These are phyloP conservation scores for Arnoldichthys spilopterus DNA, from an alignment of 2,797 vertebrate species.

Conservation along the genomic window DNA sequence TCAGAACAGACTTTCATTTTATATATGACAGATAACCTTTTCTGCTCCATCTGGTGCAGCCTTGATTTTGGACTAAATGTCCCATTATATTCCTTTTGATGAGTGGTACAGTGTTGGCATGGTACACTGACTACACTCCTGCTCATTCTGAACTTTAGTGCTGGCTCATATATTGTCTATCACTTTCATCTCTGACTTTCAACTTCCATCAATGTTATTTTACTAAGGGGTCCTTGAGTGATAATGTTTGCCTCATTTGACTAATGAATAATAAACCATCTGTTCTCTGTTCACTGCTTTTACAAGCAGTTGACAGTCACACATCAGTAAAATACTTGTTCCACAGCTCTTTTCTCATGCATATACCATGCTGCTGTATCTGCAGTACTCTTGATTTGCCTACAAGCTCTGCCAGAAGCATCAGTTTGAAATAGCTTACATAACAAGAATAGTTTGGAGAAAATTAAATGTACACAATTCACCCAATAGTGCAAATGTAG, in stretches of 20 bases:
- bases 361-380: neutral
- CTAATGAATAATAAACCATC: neutral
- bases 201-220: neutral
- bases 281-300: neutral
- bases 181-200: neutral
- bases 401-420: neutral
- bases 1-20: neutral
- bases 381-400: neutral
- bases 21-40: slow-evolving; percentile 42
- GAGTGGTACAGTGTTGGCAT: neutral
- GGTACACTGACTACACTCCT: slow-evolving; percentile 6
- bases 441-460: too few relatives aligned
- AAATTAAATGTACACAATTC: too few relatives aligned
- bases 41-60: neutral
- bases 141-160: slow-evolving; percentile 5
- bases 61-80: slow-evolving; percentile 7
- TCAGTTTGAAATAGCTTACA: too few relatives aligned
- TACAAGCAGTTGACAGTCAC: neutral
- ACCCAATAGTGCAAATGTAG: too few relatives aligned
- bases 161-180: neutral
- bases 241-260: neutral
- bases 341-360: neutral
- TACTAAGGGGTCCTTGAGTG: neutral
- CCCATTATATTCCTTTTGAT: neutral
- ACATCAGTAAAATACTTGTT: neutral